Conservation (phyloP, 2,888 invertebrate species). For the Pachycephus smyrnensis region DNA sequence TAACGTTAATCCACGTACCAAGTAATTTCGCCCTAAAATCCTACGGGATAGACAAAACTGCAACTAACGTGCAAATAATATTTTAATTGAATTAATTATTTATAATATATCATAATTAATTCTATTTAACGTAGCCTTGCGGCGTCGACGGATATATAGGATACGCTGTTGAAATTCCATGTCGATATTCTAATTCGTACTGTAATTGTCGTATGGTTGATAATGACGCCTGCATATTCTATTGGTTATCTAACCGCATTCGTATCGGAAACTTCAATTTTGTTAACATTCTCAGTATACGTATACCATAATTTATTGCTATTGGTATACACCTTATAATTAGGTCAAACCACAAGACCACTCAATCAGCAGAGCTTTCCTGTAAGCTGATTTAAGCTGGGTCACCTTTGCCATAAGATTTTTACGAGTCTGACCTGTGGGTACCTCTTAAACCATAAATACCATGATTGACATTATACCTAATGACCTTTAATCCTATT, state of each 20-base stretch:
- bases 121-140: background rate
- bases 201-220: background rate
- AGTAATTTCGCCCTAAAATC: background rate
- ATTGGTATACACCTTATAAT: conserved; percentile 1
- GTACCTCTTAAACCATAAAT: background rate
- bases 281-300: conserved; percentile 1
- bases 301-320: conserved; percentile 12
- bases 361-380: conserved; percentile 19
- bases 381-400: conserved; percentile 20
- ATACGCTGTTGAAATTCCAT: background rate
- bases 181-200: background rate
- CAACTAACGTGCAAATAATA: background rate
- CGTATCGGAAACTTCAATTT: conserved; percentile 11
- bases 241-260: background rate
- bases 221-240: background rate
- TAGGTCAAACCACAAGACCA: conserved; percentile 1
- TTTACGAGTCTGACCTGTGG: conserved; percentile 17
- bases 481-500: background rate
- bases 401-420: conserved; percentile 16
- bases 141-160: background rate
- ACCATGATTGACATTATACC: background rate
- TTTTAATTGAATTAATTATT: background rate
- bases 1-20: background rate
- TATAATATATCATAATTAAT: background rate
- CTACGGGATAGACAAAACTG: background rate